Percentiles rank a stretch among this genome's conserved stretches.
Conservation (phyloP, 2,888 invertebrate genomes). For the Acanthosepion esculentum region DNA sequence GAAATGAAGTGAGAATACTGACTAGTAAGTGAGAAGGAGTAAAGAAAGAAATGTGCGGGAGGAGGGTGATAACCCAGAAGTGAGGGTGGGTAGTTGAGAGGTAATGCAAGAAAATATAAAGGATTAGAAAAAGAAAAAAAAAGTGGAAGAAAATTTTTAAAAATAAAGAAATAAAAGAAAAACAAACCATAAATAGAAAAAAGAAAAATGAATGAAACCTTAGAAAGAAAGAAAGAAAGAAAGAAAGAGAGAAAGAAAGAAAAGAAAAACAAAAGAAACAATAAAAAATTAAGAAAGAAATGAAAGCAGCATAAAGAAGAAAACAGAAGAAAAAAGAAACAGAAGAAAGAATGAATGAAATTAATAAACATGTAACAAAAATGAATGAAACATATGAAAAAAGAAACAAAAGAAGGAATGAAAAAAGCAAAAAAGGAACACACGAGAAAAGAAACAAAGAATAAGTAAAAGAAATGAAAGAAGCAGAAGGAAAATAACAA, state of each 20-base stretch:
- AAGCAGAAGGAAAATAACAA: neutral
- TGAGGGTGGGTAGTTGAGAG: neutral
- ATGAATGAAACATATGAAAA: neutral
- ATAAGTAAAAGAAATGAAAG: neutral
- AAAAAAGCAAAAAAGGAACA: neutral
- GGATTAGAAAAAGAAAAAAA: neutral
- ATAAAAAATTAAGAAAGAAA: neutral
- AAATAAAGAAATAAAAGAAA: too few species aligned
- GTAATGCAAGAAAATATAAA: neutral
- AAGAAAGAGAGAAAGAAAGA: too few species aligned
- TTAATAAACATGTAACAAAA: too few species aligned
- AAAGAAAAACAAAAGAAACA: neutral
- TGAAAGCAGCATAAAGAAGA: too few species aligned
- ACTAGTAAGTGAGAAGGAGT: neutral
- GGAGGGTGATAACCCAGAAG: too few species aligned
- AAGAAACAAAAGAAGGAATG: neutral
- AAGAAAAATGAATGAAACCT: neutral
- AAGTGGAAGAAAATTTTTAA: too few species aligned
- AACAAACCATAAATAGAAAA: neutral
- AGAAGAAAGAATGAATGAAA: neutral
- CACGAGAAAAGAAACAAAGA: neutral
- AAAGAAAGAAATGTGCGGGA: neutral
- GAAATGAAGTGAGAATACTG: neutral
- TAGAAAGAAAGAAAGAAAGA: neutral
- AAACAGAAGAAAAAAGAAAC: neutral